phyloP scores from a whole-genome alignment of 2,888 invertebrate genomes.

The Napeogenes sylphis region DNA sequence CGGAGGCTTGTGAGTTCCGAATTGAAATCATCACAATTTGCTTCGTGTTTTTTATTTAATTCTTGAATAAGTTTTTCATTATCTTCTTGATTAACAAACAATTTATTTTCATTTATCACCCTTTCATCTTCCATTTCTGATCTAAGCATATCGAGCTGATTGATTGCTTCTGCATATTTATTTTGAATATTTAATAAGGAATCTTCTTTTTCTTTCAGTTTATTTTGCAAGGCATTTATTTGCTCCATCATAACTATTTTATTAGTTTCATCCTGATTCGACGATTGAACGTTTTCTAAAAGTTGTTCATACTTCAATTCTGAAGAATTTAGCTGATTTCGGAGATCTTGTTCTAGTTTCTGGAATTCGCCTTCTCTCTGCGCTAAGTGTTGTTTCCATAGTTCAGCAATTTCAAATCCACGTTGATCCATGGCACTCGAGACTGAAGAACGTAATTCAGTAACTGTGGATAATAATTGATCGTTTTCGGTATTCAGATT shows the following conservation, averaged over 20 bases:
- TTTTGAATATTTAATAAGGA: conserved; percentile 59
- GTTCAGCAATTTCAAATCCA: conserved; percentile 82
- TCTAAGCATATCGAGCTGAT: conserved; percentile 61
- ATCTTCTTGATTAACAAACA: conserved; percentile 65
- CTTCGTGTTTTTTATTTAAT: conserved; percentile 43
- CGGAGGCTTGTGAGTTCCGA: conserved; percentile 44
- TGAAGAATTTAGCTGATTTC: conserved; percentile 69
- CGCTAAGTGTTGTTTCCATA: conserved; percentile 83
- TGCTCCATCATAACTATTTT: conserved; percentile 63
- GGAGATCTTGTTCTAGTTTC: conserved; percentile 68
- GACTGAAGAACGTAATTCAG: conserved; percentile 66
- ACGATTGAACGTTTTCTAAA: conserved; percentile 65
- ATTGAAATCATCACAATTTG: conserved; percentile 42
- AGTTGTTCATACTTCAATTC: conserved; percentile 71
- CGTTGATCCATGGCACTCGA: conserved; percentile 80
- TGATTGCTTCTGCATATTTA: conserved; percentile 63
- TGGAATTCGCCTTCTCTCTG: conserved; percentile 80
- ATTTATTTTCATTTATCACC: conserved; percentile 62
- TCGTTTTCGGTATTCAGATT: conserved; percentile 67
- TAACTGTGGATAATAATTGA: conserved; percentile 62
- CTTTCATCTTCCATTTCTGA: conserved; percentile 72
- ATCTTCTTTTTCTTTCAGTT: conserved; percentile 68
- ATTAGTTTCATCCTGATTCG: conserved; percentile 69
- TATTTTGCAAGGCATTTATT: conserved; percentile 60
- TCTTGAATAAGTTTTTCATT: conserved; percentile 62